Conservation (phyloP, 2,113 vertebrate species). For the Campylomormyrus numenius region DNA sequence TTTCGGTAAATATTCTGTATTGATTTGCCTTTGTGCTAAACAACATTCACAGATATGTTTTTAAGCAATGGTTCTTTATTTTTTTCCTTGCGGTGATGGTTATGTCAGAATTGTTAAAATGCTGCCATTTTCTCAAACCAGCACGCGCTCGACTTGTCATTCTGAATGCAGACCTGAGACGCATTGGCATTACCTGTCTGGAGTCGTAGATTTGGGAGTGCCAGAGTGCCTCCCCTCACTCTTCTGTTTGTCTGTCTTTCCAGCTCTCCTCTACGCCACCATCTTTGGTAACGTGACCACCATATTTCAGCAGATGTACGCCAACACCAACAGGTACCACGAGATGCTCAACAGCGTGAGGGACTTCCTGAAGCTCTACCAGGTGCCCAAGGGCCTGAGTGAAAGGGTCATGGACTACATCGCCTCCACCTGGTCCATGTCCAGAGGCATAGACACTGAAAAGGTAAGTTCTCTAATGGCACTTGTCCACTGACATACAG, state of each 20-base stretch:
- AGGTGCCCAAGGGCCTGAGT: slow-evolving; percentile 95
- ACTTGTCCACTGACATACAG: not conserved
- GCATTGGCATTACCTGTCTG: not conserved
- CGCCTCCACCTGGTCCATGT: slow-evolving; percentile 99
- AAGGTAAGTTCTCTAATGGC: slow-evolving; percentile 66
- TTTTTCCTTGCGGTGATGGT: not conserved
- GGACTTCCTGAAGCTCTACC: slow-evolving; percentile 97
- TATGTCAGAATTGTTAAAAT: not conserved
- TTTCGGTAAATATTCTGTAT: not conserved
- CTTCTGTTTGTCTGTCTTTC: slow-evolving; percentile 22
- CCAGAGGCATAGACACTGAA: slow-evolving; percentile 94
- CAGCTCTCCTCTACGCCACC: slow-evolving; percentile 96
- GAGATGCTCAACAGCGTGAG: slow-evolving; percentile 98
- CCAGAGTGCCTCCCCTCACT: not conserved
- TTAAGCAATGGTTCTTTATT: not conserved
- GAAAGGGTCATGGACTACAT: slow-evolving; percentile 99
- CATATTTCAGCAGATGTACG: slow-evolving; percentile 99
- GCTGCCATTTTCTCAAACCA: not conserved
- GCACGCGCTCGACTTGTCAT: not conserved
- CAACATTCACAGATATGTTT: not conserved
- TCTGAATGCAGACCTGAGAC: not conserved
- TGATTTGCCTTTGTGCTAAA: not conserved
- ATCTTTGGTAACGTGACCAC: slow-evolving; percentile 99
- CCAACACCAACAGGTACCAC: slow-evolving; percentile 98
- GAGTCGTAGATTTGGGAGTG: not conserved